Base-by-base conservation (phyloP, 35 echinoderm and acorn worm species). In the Hemicentrotus pulcherrimus region DNA sequence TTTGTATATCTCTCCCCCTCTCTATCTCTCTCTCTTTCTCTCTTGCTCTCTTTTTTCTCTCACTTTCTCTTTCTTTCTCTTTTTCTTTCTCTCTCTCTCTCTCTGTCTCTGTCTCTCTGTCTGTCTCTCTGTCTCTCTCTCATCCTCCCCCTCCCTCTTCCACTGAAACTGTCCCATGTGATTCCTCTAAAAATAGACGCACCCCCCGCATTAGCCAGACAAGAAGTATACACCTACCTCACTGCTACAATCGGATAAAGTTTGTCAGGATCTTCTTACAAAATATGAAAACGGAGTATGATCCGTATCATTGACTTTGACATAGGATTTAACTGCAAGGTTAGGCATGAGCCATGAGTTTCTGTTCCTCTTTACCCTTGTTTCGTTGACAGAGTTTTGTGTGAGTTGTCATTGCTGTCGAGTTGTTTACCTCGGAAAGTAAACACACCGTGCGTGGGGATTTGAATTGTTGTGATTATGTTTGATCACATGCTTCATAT, bases 271-370 rank as follows among this genome's bases (percentile, higher is more conserved):
- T 78, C 65, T 4, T n/a, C 7, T 78, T 78, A 6, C 65, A n/a
- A 15, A 28, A 8, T 24, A 13, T 59, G 52, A 13, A 59, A 59
- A 59, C 52, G 12, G 65, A 78, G 65, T 8, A 78, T 4, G 65
- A 59, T 16, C 65, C 19, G 7, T 0, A 78, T 22, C 65, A 78
- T 78, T 78, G 65, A 78, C 65, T 78, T 78, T 78, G 65, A 78
- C 65, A 78, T 78, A 78, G 65, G 18, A 78, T 78, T 78, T 78
- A 28, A 78, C 65, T 78, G 65, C 65, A 78, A 78, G 65, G 65
- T 78, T 78, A 78, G 6, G 65, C 19, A 8, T 78, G 65, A 78
- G 65, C 65, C 65, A 78, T 78, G 28, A 28, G 65, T 78, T 78
- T 78, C 65, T n/a, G 28, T 78, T n/a, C 19, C 65, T 78, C 6